These are phyloP conservation scores for Nibea coibor DNA, from an alignment of 2,113 vertebrate species.

Conservation along the genomic window DNA sequence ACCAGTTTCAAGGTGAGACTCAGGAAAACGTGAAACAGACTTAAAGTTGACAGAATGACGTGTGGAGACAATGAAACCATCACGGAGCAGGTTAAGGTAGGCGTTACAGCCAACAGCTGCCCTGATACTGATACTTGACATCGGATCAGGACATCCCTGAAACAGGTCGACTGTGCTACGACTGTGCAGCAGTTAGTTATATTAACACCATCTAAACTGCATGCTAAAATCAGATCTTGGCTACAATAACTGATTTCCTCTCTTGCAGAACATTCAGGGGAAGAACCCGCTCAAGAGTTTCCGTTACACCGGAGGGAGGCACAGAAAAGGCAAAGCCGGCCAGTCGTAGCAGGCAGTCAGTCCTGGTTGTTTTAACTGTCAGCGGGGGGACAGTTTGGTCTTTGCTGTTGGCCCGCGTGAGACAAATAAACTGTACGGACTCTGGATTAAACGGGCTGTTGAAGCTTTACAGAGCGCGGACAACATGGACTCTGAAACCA, in stretches of 20 bases:
- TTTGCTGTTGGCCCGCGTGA: not conserved
- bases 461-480: not conserved
- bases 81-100: too few relatives aligned
- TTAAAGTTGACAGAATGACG: not conserved
- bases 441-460: not conserved
- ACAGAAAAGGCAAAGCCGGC: conserved; percentile 35
- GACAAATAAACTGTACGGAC: not conserved
- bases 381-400: not conserved
- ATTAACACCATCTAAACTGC: not conserved
- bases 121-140: too few relatives aligned
- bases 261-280: conserved; percentile 63
- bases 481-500: not conserved
- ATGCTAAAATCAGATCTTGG: not conserved
- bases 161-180: too few relatives aligned
- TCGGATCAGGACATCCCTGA: too few relatives aligned
- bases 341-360: conserved; percentile 51
- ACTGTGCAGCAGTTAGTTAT: too few relatives aligned
- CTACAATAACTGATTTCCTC: not conserved
- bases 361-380: not conserved
- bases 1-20: conserved; percentile 80
- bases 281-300: conserved; percentile 85
- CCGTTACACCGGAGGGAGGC: conserved; percentile 60
- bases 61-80: not conserved
- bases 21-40: not conserved
- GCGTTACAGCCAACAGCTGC: too few relatives aligned